Evolutionary conservation across 2,888 invertebrate species (phyloP), one percentile per base, ranked within the genome.

Genomic region (Stenoptilia bipunctidactyla): DNA sequence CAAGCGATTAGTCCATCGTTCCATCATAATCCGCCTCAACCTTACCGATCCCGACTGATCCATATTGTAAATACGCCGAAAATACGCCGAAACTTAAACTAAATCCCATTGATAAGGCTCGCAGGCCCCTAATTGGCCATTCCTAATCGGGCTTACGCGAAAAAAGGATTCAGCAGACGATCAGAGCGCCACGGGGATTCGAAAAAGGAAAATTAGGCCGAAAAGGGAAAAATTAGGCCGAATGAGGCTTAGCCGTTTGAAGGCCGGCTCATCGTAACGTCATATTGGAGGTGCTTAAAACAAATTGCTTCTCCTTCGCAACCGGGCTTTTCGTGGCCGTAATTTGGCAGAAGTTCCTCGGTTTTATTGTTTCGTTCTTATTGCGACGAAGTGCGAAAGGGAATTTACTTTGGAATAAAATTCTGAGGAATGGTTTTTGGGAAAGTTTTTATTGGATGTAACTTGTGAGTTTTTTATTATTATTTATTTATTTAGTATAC

Each of bases 111-210:
- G 12, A 12, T n/a, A n/a, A 30, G 10, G 30, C 9, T n/a, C 30
- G 2, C 4, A n/a, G n/a, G 12, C 30, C 30, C 30, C 9, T 30
- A 30, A 30, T 30, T 30, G 30, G 30, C 30, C 12, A 30, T 30
- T 30, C 30, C 30, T 30, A 30, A 30, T 30, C 30, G 30, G 30
- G n/a, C 30, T 30, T 30, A 9, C 30, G 30, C 30, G 30, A 30
- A 30, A 30, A 30, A 30, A 30, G 30, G 30, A 30, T 30, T 30
- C 30, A 8, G 30, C 30, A 10, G 30, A 4, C 30, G 30, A n/a
- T n/a, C 2, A 10, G 9, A 30, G 4, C 30, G 4, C 6, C 6
- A 10, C 30, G 10, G 30, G 30, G 30, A 30, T 25, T 25, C 25
- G 25, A 6, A 25, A 25, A 9, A 25, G 5, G 25, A 9, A 25